Evolutionary conservation across 23 tunicate species (phyloP).

Genomic region (Halocynthia roretzi): DNA sequence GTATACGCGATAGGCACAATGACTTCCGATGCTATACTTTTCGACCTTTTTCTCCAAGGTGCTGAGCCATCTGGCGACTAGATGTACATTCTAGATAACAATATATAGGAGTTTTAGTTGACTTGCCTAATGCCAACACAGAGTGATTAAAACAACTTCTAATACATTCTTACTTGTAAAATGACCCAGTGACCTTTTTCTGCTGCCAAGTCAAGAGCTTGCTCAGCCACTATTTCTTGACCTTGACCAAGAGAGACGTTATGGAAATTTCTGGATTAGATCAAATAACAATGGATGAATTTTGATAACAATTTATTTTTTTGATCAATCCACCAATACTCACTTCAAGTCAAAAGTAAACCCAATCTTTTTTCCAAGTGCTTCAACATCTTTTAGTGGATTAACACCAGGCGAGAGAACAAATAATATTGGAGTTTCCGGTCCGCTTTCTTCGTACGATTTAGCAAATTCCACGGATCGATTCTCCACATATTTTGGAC

Average conservation of each 20-base stretch:
- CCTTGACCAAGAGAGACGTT: slow-evolving; percentile 99
- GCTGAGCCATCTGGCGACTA: slow-evolving; percentile 95
- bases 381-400: slow-evolving; percentile 99
- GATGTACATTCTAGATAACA: slow-evolving; percentile 79
- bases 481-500: slow-evolving; percentile 87
- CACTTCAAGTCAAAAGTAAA: slow-evolving; percentile 92
- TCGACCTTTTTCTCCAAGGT: slow-evolving; percentile 93
- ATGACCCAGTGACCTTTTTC: slow-evolving; percentile 98
- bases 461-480: slow-evolving; percentile 89
- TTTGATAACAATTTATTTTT: background rate
- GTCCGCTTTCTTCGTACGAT: slow-evolving; percentile 95
- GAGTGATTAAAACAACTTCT: background rate
- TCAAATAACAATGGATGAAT: background rate
- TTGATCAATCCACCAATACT: background rate
- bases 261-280: slow-evolving; percentile 80
- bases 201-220: slow-evolving; percentile 95
- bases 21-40: slow-evolving; percentile 78
- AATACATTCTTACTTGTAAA: slow-evolving; percentile 47
- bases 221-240: slow-evolving; percentile 98
- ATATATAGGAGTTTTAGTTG: background rate
- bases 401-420: slow-evolving; percentile 99
- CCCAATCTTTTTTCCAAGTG: slow-evolving; percentile 93
- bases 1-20: slow-evolving; percentile 69
- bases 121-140: background rate
- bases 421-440: slow-evolving; percentile 97